Conservation (phyloP, 2,113 vertebrate genomes). For the Antidorcas marsupialis region DNA sequence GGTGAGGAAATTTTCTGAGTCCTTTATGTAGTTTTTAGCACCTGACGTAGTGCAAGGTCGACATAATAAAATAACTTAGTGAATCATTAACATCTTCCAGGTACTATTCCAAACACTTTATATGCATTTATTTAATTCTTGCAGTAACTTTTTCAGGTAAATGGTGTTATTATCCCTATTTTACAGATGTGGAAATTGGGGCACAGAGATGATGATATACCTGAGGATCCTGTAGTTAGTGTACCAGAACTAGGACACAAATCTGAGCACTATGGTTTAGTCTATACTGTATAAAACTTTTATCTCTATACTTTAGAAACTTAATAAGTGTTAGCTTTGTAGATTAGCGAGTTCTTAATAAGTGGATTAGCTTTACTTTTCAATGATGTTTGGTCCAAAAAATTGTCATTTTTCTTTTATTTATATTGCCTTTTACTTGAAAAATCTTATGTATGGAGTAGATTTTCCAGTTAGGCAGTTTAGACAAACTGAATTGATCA, state of each 20-base stretch:
- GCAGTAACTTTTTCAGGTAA: neutral
- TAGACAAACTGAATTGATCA: neutral
- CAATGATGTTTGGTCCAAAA: neutral
- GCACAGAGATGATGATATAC: neutral
- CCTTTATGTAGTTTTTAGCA: neutral
- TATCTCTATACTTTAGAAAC: neutral
- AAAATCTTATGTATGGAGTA: neutral
- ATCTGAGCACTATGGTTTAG: neutral
- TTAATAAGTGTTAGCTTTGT: neutral
- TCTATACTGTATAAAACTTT: neutral
- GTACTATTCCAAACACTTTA: neutral
- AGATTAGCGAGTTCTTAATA: neutral
- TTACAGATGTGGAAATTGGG: neutral
- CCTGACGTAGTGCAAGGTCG: neutral
- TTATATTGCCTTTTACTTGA: slow-evolving; percentile 2
- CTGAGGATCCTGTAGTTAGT: neutral
- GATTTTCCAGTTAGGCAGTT: neutral
- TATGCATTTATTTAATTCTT: neutral
- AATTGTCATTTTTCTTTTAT: neutral
- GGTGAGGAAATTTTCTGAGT: neutral
- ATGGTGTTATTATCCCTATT: neutral
- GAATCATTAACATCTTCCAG: neutral
- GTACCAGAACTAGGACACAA: neutral
- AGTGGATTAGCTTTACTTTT: neutral
- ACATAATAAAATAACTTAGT: neutral